Evolutionary conservation across 2,888 invertebrate genomes (phyloP).

Genomic region (Heliconius aoede): DNA sequence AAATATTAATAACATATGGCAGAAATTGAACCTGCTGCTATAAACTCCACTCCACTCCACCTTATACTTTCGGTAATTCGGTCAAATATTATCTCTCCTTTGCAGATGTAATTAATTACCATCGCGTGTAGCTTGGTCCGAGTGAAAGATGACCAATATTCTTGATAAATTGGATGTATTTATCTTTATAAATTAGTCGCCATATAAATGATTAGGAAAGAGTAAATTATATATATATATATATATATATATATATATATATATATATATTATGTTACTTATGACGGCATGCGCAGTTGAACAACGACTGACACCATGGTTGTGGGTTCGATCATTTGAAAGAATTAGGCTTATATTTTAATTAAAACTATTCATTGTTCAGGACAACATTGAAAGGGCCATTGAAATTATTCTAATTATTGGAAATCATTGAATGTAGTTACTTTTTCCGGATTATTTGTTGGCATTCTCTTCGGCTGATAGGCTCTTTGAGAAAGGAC

Average conservation of each 20-base stretch:
- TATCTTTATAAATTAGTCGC: conserved; percentile 16
- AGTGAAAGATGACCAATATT: conserved; percentile 20
- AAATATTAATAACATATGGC: background rate
- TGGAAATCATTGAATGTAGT: too few species aligned
- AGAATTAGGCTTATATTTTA: background rate
- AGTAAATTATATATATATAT: conserved; percentile 3
- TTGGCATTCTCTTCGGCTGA: too few species aligned
- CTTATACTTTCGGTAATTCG: background rate
- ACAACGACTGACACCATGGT: background rate
- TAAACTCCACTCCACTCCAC: background rate
- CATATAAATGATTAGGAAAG: background rate
- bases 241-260: too few species aligned
- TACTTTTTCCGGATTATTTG: too few species aligned
- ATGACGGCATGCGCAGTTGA: background rate
- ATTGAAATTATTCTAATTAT: too few species aligned
- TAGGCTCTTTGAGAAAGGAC: too few species aligned
- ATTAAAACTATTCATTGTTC: too few species aligned
- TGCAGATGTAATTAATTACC: conserved; percentile 26
- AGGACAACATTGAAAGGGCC: too few species aligned
- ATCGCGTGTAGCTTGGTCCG: conserved; percentile 17
- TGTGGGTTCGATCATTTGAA: background rate
- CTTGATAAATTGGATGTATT: conserved; percentile 19
- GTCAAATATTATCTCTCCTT: conserved; percentile 6
- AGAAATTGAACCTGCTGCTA: background rate
- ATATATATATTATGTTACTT: background rate